Percentiles rank a stretch among this genome's conserved stretches.
Conservation (phyloP, 2,113 vertebrate species). For the Ploceus nigricollis region DNA sequence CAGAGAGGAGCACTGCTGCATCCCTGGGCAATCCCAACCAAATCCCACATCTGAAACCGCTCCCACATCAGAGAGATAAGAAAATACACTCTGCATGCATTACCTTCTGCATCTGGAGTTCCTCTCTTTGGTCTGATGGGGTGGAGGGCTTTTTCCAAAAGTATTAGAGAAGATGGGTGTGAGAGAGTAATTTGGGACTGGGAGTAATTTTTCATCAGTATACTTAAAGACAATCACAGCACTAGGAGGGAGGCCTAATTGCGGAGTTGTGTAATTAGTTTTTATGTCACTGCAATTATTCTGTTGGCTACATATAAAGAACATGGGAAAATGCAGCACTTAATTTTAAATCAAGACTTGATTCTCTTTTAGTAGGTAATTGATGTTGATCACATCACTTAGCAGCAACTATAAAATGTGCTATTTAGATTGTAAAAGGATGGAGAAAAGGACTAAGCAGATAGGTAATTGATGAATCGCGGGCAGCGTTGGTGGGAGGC, state of each 20-base stretch:
- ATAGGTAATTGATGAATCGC: constrained; percentile 63
- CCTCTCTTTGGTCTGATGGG: not conserved
- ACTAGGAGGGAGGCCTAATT: constrained; percentile 63
- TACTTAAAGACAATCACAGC: constrained; percentile 61
- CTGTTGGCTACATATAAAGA: constrained; percentile 71
- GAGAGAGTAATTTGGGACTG: constrained; percentile 11
- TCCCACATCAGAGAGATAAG: not conserved
- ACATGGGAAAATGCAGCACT: constrained; percentile 68
- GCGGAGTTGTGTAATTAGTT: constrained; percentile 70
- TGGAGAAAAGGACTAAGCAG: constrained; percentile 62
- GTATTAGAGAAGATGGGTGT: constrained; percentile 1
- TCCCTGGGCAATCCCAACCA: not conserved
- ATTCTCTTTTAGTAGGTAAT: constrained; percentile 76
- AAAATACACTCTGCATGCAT: not conserved
- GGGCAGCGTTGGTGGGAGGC: not conserved
- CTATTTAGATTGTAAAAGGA: constrained; percentile 70
- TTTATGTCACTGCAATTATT: constrained; percentile 71
- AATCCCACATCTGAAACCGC: not conserved
- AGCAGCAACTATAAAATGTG: constrained; percentile 68
- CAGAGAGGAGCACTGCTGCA: not conserved
- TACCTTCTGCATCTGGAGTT: not conserved
- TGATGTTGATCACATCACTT: constrained; percentile 77
- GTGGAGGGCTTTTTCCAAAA: not conserved
- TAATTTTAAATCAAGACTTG: constrained; percentile 75
- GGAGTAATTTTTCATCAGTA: constrained; percentile 48